Percentiles rank a stretch among this genome's conserved stretches.
These are phyloP conservation scores for Brenthis hecate DNA, from an alignment of 2,888 invertebrate genomes.

Conservation along the genomic window DNA sequence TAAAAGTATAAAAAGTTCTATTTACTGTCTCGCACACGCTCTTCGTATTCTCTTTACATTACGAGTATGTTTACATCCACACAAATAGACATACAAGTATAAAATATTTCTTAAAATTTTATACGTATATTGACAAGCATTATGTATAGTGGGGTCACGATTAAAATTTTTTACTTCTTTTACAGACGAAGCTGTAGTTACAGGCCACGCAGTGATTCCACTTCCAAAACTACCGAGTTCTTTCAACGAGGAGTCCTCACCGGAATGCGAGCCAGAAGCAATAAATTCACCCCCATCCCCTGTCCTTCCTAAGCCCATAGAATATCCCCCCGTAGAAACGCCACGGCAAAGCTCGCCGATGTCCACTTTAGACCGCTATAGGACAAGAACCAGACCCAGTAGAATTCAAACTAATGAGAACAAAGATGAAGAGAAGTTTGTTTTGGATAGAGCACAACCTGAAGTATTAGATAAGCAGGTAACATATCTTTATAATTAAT, in stretches of 20 bases:
- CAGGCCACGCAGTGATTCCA: slow-evolving; percentile 84
- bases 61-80: too few relatives aligned
- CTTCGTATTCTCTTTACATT: too few relatives aligned
- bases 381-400: slow-evolving; percentile 67
- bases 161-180: slow-evolving; percentile 26
- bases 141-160: not conserved
- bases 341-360: slow-evolving; percentile 63
- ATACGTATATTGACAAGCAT: not conserved
- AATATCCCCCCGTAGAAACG: slow-evolving; percentile 45
- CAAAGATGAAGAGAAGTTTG: slow-evolving; percentile 85
- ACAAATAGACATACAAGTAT: too few relatives aligned
- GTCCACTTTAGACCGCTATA: slow-evolving; percentile 75
- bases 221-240: slow-evolving; percentile 84
- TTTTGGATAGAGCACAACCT: slow-evolving; percentile 85
- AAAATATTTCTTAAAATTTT: not conserved
- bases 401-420: slow-evolving; percentile 66
- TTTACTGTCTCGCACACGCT: too few relatives aligned
- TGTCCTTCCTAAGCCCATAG: slow-evolving; percentile 57
- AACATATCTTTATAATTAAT: slow-evolving; percentile 33
- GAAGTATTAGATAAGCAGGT: slow-evolving; percentile 81
- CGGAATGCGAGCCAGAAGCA: slow-evolving; percentile 65
- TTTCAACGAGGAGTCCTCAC: slow-evolving; percentile 66
- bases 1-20: too few relatives aligned
- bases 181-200: slow-evolving; percentile 84
- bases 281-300: slow-evolving; percentile 68